A percentile compares a stretch with the other conserved stretches of the same genome.
phyloP scores from a whole-genome alignment of 2,797 vertebrate genomes.

The Pseudocheirus occidentalis region DNA sequence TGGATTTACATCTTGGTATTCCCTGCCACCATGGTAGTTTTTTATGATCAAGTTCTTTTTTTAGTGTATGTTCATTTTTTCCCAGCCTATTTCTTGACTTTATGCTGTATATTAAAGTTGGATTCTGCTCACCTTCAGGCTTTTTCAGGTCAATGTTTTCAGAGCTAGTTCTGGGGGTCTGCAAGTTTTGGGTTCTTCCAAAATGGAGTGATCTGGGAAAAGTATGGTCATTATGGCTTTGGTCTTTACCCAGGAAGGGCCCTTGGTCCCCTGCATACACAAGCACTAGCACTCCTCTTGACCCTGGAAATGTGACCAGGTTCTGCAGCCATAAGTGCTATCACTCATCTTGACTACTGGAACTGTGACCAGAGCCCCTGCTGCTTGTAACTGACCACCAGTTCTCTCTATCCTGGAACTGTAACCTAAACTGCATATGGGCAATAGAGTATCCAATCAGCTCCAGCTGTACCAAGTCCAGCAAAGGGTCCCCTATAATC shows the following conservation, averaged over 20 bases:
- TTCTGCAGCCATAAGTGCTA: not conserved
- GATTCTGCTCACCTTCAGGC: not conserved
- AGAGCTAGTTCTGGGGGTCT: not conserved
- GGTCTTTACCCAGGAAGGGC: not conserved
- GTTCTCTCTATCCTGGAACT: not conserved
- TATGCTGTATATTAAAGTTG: not conserved
- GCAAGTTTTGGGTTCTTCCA: not conserved
- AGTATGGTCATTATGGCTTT: not conserved
- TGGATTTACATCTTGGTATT: not conserved
- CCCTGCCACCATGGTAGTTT: not conserved
- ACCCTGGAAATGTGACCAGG: not conserved
- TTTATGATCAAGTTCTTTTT: not conserved
- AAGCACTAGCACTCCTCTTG: not conserved
- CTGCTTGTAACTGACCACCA: not conserved
- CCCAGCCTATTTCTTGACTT: not conserved
- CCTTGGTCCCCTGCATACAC: not conserved
- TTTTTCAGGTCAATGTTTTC: not conserved
- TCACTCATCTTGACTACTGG: not conserved
- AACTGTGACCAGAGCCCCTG: not conserved
- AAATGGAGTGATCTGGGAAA: not conserved
- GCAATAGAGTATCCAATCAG: not conserved
- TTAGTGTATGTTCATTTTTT: not conserved
- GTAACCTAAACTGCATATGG: not conserved
- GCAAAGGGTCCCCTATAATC: not conserved
- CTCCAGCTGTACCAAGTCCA: not conserved